phyloP scores from a whole-genome alignment of 2,888 invertebrate species.

The Gastrophysa polygoni region DNA sequence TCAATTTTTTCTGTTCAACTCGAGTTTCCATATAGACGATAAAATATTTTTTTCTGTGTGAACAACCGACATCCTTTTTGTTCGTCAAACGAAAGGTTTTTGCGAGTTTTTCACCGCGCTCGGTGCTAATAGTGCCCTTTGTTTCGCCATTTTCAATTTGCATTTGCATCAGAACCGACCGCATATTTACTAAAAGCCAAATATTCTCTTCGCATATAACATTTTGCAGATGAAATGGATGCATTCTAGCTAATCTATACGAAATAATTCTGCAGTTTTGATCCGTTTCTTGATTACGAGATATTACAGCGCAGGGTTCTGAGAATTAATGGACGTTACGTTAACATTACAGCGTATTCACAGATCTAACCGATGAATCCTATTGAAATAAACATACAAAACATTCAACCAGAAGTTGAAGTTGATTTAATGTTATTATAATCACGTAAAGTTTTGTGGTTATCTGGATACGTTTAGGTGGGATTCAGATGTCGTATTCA shows the following conservation, averaged over 20 bases:
- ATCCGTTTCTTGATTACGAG: not conserved
- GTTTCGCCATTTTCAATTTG: conserved; percentile 16
- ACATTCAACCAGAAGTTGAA: no score
- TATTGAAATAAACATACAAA: no score
- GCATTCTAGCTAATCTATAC: not conserved
- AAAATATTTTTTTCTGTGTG: not conserved
- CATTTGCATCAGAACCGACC: conserved; percentile 2
- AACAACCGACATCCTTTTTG: conserved; percentile 9
- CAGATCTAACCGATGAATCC: no score
- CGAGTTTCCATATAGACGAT: not conserved
- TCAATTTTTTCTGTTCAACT: not conserved
- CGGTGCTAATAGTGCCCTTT: conserved; percentile 12
- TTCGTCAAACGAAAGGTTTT: not conserved
- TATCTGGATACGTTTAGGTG: no score
- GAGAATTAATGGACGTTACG: no score
- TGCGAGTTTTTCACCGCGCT: conserved; percentile 4
- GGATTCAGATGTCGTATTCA: no score
- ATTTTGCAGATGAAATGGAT: conserved; percentile 2
- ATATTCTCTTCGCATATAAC: conserved; percentile 4
- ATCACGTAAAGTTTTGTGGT: no score
- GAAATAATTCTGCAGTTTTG: not conserved
- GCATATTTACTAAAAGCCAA: not conserved
- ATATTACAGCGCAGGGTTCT: not conserved
- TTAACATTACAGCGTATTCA: no score
- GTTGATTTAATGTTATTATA: no score